A percentile compares a stretch with the other conserved stretches of the same genome.
Evolutionary conservation across 2,797 vertebrate species (phyloP).

Genomic region (Sebastes trivittatus): DNA sequence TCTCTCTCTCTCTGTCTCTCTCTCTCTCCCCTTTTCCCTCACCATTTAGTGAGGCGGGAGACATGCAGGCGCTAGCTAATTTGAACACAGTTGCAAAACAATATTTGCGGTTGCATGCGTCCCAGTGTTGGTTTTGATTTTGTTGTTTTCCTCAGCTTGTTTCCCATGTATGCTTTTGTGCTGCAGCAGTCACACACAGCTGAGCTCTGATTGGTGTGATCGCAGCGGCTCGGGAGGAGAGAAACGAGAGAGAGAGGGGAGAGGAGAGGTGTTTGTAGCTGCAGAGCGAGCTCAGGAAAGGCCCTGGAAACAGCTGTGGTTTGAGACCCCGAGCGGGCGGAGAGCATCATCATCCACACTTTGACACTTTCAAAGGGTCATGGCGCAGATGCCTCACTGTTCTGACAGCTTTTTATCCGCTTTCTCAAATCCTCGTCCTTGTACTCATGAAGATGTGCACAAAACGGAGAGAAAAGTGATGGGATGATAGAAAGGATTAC

Average conservation of each 20-base stretch:
- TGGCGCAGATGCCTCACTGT: conserved; percentile 22
- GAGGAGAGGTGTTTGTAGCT: conserved; percentile 22
- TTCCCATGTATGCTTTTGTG: conserved; percentile 64
- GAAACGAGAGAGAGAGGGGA: not conserved
- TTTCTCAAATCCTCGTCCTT: conserved; percentile 22
- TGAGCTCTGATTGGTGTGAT: conserved; percentile 63
- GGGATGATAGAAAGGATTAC: not conserved
- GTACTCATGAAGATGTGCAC: conserved; percentile 7
- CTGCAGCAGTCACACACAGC: conserved; percentile 57
- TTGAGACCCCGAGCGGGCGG: not conserved
- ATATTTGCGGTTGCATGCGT: conserved; percentile 74
- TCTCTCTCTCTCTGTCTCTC: not conserved
- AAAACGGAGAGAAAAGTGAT: conserved; percentile 1
- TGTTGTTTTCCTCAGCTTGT: conserved; percentile 68
- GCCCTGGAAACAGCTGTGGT: conserved; percentile 31
- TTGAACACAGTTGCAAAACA: conserved; percentile 77
- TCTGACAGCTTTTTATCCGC: conserved; percentile 17
- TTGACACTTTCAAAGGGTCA: conserved; percentile 38
- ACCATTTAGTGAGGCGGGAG: conserved; percentile 74
- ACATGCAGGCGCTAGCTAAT: conserved; percentile 83
- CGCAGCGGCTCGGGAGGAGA: conserved; percentile 34
- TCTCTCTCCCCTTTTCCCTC: conserved; percentile 26
- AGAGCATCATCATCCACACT: conserved; percentile 24
- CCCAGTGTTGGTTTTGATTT: conserved; percentile 70
- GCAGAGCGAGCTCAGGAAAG: conserved; percentile 1